Evolutionary conservation across 2,113 vertebrate genomes (phyloP).

Genomic region (Daboia siamensis): DNA sequence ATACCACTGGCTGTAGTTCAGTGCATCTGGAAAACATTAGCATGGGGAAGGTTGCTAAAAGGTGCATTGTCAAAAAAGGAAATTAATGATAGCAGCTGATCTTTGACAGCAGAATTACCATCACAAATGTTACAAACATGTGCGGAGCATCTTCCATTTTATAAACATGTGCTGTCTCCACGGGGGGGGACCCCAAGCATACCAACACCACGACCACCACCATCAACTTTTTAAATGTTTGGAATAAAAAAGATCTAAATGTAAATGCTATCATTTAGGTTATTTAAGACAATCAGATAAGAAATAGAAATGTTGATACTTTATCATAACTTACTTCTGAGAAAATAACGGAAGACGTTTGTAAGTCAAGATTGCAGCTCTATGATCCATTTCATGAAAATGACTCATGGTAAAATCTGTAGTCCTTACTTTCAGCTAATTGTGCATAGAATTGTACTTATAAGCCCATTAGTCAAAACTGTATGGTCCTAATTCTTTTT

Average conservation of each 20-base stretch:
- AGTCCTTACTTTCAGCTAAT: neutral
- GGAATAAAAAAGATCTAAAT: slow-evolving; percentile 21
- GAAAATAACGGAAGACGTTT: neutral
- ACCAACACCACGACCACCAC: neutral
- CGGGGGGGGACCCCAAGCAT: neutral
- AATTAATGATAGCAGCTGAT: slow-evolving; percentile 42
- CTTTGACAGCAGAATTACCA: slow-evolving; percentile 46
- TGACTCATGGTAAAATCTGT: neutral
- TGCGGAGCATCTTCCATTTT: slow-evolving; percentile 34
- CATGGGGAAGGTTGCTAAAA: neutral
- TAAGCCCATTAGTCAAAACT: neutral
- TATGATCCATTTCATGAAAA: neutral
- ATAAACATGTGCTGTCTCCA: slow-evolving; percentile 43
- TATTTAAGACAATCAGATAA: neutral
- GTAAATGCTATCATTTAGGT: slow-evolving; percentile 10
- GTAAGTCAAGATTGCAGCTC: neutral
- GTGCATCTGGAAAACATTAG: neutral
- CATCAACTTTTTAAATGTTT: neutral
- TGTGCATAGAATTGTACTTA: neutral
- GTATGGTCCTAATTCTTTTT: neutral
- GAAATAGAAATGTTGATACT: neutral
- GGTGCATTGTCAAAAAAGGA: neutral
- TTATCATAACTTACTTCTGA: neutral
- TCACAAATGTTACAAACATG: slow-evolving; percentile 46
- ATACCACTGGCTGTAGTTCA: neutral